These are phyloP conservation scores for Rousettus leschenaultii DNA, from an alignment of 2,113 vertebrate species.

Conservation along the genomic window DNA sequence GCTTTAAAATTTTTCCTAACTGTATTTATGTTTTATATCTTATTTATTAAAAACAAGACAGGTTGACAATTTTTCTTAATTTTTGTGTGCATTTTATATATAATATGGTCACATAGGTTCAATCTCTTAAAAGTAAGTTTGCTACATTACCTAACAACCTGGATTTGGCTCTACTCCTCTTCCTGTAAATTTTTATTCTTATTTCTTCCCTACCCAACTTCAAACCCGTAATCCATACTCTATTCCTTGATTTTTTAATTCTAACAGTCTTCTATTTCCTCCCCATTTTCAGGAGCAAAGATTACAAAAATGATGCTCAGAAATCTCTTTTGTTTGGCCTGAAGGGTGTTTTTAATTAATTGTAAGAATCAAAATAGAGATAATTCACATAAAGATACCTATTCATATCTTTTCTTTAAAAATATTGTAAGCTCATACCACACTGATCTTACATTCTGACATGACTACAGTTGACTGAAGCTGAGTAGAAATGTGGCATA, in stretches of 20 bases:
- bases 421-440: neutral
- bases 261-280: neutral
- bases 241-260: neutral
- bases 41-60: constrained; percentile 9
- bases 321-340: neutral
- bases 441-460: neutral
- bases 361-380: neutral
- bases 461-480: neutral
- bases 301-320: neutral
- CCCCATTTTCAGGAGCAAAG: neutral
- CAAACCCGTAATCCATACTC: neutral
- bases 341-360: neutral
- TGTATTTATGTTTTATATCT: neutral
- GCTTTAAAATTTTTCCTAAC: neutral
- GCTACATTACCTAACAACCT: neutral
- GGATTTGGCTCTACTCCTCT: neutral
- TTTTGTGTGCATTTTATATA: neutral
- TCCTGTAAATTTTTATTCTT: neutral
- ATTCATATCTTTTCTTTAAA: constrained; percentile 4
- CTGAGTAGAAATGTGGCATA: neutral
- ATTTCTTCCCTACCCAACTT: neutral
- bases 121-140: neutral
- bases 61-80: neutral
- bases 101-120: neutral
- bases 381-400: neutral